Evolutionary conservation across 2,113 vertebrate species (phyloP), one percentile per base, ranked within the genome.

Genomic region (Smithornis capensis): DNA sequence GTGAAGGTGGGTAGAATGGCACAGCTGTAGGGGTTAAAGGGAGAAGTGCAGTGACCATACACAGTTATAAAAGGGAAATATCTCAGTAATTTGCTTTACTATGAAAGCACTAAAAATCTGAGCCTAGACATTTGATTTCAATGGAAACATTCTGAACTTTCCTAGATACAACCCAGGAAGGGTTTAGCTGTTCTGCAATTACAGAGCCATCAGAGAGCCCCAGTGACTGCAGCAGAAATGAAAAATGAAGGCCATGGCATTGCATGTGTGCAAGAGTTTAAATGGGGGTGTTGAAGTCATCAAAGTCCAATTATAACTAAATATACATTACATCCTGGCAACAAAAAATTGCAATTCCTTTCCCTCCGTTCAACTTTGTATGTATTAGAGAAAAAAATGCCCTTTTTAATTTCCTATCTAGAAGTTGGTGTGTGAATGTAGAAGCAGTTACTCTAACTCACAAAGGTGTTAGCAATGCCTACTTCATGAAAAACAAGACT

Each of bases 371-470:
- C 37, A 52, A n/a, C 27, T 64, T 60, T 9, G 9, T 8, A 10
- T 22, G 13, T 40, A 38, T 9, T 17, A 49, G 22, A 14, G 4
- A 1, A 9, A 15, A 37, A 62, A 31, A 11, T 0, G 3, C 7
- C 4, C 5, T 11, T 42, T 47, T 50, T 23, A 0, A 47, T 86
- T 49, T 83, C 16, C 33, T 24, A 3, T 17, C 56, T 31, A 13
- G 31, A 70, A 53, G 50, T 63, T 22, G 18, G 21, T 4, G 12
- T 60, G 52, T 57, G 82, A 71, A 52, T 19, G 52, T 0, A 64
- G 29, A 71, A 47, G 9, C 29, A n/a, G 22, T 52, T 60, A 40
- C 21, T 42, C 6, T 5, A 81, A 62, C 40, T 70, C 50, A 70
- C 67, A 81, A 18, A 53, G 52, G 19, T 31, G 9, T 57, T n/a